phyloP scores from a whole-genome alignment of 2,888 invertebrate genomes.

The Leucozona laternaria region DNA sequence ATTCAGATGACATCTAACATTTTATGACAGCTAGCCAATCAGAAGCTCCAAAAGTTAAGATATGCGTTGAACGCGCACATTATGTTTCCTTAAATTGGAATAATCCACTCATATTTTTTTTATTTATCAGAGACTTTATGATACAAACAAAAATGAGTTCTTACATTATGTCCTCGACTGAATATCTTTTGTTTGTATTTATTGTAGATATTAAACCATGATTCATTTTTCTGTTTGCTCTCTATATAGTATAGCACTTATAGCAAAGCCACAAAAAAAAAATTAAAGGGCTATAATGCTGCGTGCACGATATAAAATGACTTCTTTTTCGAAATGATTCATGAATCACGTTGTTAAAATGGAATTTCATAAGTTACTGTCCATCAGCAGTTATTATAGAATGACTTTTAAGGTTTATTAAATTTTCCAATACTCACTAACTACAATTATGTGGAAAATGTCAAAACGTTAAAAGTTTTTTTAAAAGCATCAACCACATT shows the following conservation, averaged over 20 bases:
- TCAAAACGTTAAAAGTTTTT: background rate
- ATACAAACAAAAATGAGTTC: background rate
- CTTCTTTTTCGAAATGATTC: background rate
- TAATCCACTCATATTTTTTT: too few relatives aligned
- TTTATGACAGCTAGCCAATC: too few relatives aligned
- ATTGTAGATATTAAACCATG: background rate
- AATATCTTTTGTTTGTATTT: background rate
- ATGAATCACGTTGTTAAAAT: background rate
- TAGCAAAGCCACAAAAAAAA: background rate
- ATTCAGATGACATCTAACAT: too few relatives aligned
- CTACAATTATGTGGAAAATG: background rate
- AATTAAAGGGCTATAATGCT: background rate
- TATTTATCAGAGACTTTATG: too few relatives aligned
- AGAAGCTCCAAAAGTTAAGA: too few relatives aligned
- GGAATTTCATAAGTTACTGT: background rate
- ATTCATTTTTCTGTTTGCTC: conserved; percentile 19
- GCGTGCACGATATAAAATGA: conserved; percentile 13
- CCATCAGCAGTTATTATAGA: background rate
- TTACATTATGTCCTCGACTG: background rate
- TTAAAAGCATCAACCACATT: background rate
- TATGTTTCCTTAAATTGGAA: too few relatives aligned
- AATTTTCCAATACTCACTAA: background rate
- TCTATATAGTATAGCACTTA: background rate
- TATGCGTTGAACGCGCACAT: too few relatives aligned
- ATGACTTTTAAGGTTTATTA: background rate